A percentile compares a stretch with the other conserved stretches of the same genome.
These are phyloP conservation scores for Novumbra hubbsi DNA, from an alignment of 2,797 vertebrate genomes.

Conservation along the genomic window DNA sequence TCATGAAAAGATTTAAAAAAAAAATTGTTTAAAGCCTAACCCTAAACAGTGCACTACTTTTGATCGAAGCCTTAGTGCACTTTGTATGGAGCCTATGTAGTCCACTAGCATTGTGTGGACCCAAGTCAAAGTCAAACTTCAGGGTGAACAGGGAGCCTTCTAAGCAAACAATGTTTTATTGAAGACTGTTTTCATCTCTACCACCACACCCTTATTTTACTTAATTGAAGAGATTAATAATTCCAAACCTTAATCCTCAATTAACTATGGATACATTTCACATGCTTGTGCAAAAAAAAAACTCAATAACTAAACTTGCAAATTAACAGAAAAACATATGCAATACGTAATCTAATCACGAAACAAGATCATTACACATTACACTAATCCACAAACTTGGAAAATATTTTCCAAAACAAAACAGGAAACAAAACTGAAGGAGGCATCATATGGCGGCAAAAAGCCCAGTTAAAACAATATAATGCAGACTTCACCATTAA, in stretches of 20 bases:
- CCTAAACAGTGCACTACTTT: background rate
- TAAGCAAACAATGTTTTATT: background rate
- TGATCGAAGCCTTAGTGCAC: background rate
- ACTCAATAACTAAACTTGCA: slow-evolving; percentile 44
- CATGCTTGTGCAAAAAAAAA: slow-evolving; percentile 55
- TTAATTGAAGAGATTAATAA: slow-evolving; percentile 65
- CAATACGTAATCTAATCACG: background rate
- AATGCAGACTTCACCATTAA: no score
- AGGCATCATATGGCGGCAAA: no score
- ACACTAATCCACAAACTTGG: no score
- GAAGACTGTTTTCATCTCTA: slow-evolving; percentile 9
- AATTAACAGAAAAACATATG: background rate
- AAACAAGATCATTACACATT: no score
- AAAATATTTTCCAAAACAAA: no score
- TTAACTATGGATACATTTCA: slow-evolving; percentile 64
- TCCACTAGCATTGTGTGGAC: no score
- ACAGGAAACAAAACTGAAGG: no score
- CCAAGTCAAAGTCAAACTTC: no score
- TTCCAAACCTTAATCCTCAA: slow-evolving; percentile 65
- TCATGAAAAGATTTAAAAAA: no score
- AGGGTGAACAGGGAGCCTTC: background rate
- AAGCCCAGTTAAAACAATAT: no score
- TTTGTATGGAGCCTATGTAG: no score
- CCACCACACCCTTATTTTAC: slow-evolving; percentile 45
- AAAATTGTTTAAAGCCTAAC: background rate